Conservation (phyloP, 1,140 invertebrate genomes). For the Caenorhabditis inopinata region DNA sequence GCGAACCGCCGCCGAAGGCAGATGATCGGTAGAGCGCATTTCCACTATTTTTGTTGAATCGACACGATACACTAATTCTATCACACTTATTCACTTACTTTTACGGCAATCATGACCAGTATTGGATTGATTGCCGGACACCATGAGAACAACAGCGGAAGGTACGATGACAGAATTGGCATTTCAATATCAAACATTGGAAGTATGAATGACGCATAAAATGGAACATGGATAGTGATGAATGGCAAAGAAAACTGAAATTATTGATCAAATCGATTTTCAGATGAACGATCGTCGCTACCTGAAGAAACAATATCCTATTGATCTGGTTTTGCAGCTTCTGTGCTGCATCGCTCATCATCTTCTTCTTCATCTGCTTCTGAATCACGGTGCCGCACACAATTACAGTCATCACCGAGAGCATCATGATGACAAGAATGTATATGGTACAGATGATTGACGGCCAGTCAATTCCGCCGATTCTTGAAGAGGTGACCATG, state of each 20-base stretch:
- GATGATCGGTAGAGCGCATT: neutral
- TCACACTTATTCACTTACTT: neutral
- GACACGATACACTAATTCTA: neutral
- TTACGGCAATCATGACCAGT: neutral
- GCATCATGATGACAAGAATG: neutral
- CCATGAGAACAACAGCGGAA: constrained; percentile 1
- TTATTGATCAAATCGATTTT: neutral
- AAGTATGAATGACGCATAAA: neutral
- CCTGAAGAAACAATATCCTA: constrained; percentile 9
- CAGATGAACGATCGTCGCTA: neutral
- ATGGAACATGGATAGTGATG: neutral
- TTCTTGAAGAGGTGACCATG: neutral
- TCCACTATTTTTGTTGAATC: neutral
- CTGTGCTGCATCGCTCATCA: neutral
- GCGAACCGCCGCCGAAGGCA: too few relatives aligned
- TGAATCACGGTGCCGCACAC: neutral
- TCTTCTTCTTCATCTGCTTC: neutral
- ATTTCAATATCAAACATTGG: neutral
- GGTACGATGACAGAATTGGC: neutral
- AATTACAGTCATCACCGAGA: neutral
- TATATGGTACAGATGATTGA: neutral
- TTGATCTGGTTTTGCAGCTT: neutral
- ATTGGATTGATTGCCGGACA: constrained; percentile 16
- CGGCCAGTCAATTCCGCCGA: neutral
- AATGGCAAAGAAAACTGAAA: neutral